Evolutionary conservation across 2,113 vertebrate species (phyloP).

Genomic region (Salvator merianae): DNA sequence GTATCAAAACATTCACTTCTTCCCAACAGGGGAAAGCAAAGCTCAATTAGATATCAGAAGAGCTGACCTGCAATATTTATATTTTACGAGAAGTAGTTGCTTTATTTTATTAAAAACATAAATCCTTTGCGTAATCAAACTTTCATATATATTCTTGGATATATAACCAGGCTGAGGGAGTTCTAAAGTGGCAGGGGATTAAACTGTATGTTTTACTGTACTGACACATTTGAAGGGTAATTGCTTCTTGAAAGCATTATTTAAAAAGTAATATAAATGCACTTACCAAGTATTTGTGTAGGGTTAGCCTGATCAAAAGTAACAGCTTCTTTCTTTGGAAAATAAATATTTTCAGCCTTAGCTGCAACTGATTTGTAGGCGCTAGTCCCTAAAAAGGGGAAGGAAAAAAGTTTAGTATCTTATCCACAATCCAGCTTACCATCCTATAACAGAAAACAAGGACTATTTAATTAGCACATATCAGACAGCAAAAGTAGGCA

Average conservation of each 20-base stretch:
- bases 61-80: not conserved
- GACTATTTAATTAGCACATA: not conserved
- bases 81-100: not conserved
- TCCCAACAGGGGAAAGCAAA: not conserved
- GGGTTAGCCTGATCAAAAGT: constrained; percentile 95
- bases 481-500: not conserved
- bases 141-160: not conserved
- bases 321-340: constrained; percentile 92
- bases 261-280: constrained; percentile 18
- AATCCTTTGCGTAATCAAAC: not conserved
- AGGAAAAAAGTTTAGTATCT: not conserved
- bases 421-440: not conserved
- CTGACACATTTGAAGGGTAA: not conserved
- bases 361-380: constrained; percentile 79
- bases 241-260: not conserved
- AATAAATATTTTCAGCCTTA: constrained; percentile 87
- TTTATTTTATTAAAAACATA: constrained; percentile 20
- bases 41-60: not conserved
- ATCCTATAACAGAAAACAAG: not conserved
- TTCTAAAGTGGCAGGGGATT: not conserved
- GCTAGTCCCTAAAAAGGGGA: constrained; percentile 75
- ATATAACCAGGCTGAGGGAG: not conserved
- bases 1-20: not conserved
- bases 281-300: constrained; percentile 89
- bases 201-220: not conserved